Conservation (phyloP, 92 coral and sea anemone genomes). For the Paragorgia papillata region DNA sequence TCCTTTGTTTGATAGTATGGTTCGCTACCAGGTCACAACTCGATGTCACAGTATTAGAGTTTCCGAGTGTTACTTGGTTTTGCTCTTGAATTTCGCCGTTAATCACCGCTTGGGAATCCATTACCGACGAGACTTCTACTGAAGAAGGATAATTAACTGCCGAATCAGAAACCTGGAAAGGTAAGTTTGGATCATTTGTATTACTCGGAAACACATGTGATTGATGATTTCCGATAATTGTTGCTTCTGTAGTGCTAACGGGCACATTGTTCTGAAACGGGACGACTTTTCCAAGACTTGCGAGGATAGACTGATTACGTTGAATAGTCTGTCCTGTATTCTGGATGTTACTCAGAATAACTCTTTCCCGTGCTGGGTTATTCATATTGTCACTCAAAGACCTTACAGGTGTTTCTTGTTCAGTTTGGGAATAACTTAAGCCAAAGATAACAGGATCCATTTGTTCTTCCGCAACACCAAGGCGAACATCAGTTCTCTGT, state of each 20-base stretch:
- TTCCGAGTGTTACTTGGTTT: not conserved
- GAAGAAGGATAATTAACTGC: not conserved
- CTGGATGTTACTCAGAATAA: slow-evolving; percentile 7
- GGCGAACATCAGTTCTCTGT: not conserved
- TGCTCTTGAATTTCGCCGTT: not conserved
- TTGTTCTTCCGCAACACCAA: not conserved
- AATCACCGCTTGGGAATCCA: not conserved
- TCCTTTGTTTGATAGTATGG: not conserved
- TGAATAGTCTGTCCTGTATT: not conserved
- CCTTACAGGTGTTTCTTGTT: not conserved
- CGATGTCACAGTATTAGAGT: not conserved
- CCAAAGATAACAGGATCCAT: not conserved
- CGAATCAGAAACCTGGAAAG: not conserved
- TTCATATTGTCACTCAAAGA: not conserved
- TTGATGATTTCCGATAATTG: not conserved
- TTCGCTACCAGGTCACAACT: not conserved
- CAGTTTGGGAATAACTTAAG: not conserved
- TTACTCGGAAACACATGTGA: not conserved
- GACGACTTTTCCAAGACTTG: not conserved
- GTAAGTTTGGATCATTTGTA: not conserved
- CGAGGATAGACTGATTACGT: not conserved
- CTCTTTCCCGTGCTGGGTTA: not conserved
- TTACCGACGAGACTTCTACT: not conserved
- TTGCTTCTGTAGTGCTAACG: not conserved
- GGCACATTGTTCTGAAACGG: not conserved